These are phyloP conservation scores for Caenorhabditis uteleia DNA, from an alignment of 2,888 invertebrate genomes.

Conservation along the genomic window DNA sequence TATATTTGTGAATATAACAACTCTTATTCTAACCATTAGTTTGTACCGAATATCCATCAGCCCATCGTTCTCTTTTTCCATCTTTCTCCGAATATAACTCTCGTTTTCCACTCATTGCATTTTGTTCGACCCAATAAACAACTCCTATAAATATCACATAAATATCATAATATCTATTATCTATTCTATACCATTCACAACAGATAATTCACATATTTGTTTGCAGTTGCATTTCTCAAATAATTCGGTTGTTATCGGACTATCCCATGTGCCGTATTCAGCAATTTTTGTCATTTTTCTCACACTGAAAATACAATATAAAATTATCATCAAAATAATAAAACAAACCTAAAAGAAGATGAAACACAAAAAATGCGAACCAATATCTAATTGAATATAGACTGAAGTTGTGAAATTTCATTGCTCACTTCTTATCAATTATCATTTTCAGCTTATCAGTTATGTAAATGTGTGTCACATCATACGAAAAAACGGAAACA, in stretches of 20 bases:
- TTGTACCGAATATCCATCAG: constrained; percentile 41
- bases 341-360: too few relatives aligned
- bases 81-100: constrained; percentile 41
- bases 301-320: too few relatives aligned
- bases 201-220: constrained; percentile 52
- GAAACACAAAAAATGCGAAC: too few relatives aligned
- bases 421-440: too few relatives aligned
- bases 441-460: too few relatives aligned
- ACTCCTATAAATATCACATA: constrained; percentile 35
- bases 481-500: too few relatives aligned
- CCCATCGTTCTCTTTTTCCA: constrained; percentile 40
- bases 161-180: too few relatives aligned
- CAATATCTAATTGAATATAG: too few relatives aligned
- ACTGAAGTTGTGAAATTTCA: too few relatives aligned
- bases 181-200: constrained; percentile 35
- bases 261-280: constrained; percentile 54
- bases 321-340: too few relatives aligned
- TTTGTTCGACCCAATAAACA: constrained; percentile 61
- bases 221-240: constrained; percentile 58
- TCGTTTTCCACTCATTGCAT: constrained; percentile 48
- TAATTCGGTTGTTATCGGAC: constrained; percentile 51
- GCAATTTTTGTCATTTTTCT: constrained; percentile 42
- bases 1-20: constrained; percentile 1
- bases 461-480: too few relatives aligned
- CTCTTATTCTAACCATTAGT: constrained; percentile 18